These are phyloP conservation scores for Oryzias dopingdopingensis DNA, from an alignment of 2,797 vertebrate genomes.

Conservation along the genomic window DNA sequence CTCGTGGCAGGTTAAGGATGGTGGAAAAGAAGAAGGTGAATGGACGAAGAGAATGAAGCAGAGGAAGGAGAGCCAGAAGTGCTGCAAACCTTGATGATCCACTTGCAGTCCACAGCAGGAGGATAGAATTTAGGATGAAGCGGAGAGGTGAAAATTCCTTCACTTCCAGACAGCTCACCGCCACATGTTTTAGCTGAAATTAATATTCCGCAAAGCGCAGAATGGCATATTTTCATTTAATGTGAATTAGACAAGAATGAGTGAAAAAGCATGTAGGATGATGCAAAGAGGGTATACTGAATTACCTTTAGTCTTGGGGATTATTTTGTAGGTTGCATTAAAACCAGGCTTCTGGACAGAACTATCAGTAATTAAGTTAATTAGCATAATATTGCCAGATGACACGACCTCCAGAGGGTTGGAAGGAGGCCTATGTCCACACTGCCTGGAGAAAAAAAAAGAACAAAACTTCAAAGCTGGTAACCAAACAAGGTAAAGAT, in stretches of 20 bases:
- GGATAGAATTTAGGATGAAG: constrained; percentile 79
- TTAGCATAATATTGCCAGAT: constrained; percentile 77
- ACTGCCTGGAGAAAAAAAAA: constrained; percentile 62
- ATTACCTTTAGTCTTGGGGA: constrained; percentile 55
- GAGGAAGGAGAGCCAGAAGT: constrained; percentile 26
- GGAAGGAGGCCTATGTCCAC: constrained; percentile 78
- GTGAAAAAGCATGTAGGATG: too few relatives aligned
- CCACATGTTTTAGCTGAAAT: constrained; percentile 67
- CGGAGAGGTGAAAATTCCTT: constrained; percentile 71
- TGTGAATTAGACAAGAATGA: too few relatives aligned
- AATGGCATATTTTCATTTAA: not conserved
- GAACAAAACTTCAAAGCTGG: not conserved
- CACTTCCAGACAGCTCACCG: constrained; percentile 14
- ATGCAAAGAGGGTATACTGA: not conserved
- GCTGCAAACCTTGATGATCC: constrained; percentile 77
- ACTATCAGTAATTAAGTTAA: constrained; percentile 73
- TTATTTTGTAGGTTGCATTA: constrained; percentile 49
- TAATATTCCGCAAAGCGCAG: not conserved
- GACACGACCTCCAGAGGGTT: constrained; percentile 75
- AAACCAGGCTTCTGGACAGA: constrained; percentile 66
- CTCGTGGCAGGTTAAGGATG: constrained; percentile 62
- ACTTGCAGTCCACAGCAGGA: constrained; percentile 71
- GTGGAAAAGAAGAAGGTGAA: constrained; percentile 27
- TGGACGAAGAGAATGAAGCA: constrained; percentile 18
- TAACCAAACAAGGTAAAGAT: constrained; percentile 4